These are phyloP conservation scores for Eriocheir sinensis DNA, from an alignment of 1,140 invertebrate species.

Conservation along the genomic window DNA sequence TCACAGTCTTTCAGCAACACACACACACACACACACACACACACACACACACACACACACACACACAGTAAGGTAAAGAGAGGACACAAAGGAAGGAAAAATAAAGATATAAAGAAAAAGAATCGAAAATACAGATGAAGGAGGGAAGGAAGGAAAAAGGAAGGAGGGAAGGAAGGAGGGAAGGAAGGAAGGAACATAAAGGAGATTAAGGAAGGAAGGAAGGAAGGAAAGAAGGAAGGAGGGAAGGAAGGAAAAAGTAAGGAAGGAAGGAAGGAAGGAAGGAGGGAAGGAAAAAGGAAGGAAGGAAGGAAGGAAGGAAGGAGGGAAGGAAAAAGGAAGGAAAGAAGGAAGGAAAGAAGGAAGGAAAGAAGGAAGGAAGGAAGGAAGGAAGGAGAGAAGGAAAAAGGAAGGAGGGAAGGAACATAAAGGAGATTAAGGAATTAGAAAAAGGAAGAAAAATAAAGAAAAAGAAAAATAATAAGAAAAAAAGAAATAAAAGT, in stretches of 20 bases:
- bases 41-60: background rate
- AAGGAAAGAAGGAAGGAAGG: background rate
- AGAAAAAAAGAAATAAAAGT: too few relatives aligned
- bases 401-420: background rate
- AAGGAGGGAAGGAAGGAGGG: too few relatives aligned
- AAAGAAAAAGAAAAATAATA: too few relatives aligned
- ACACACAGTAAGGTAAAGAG: background rate
- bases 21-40: background rate
- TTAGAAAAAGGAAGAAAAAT: too few relatives aligned
- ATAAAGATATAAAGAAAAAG: too few relatives aligned
- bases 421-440: background rate
- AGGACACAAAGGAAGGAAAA: background rate
- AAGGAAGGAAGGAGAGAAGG: background rate
- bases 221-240: constrained; percentile 32
- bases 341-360: background rate
- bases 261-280: background rate
- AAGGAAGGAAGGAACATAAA: background rate
- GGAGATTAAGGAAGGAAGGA: constrained; percentile 32
- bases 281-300: background rate
- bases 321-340: too few relatives aligned
- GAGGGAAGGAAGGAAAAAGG: background rate
- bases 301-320: background rate
- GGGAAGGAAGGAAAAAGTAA: background rate
- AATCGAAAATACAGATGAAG: background rate
- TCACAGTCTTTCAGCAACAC: background rate